Percentiles rank a stretch among this genome's conserved stretches.
These are phyloP conservation scores for Guaruba guarouba DNA, from an alignment of 2,113 vertebrate species.

Conservation along the genomic window DNA sequence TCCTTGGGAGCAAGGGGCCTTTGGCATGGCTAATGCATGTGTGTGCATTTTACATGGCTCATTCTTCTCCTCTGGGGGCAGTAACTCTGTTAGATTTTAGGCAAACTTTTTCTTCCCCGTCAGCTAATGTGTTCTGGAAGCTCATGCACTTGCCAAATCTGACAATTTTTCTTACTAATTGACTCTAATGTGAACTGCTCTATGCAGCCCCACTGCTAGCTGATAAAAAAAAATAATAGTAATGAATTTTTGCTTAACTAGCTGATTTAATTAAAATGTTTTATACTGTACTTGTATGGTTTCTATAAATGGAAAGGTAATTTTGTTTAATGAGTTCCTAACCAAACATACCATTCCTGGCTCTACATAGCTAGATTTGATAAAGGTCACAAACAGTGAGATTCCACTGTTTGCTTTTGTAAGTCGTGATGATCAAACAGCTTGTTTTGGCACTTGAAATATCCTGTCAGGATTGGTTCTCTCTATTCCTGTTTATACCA, in stretches of 20 bases:
- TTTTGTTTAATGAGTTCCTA: constrained; percentile 65
- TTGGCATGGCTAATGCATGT: not conserved
- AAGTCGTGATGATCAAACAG: constrained; percentile 58
- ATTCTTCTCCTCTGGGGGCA: constrained; percentile 11
- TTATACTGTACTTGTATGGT: constrained; percentile 60
- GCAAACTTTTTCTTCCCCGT: constrained; percentile 12
- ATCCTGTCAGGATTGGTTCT: constrained; percentile 29
- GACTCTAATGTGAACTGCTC: constrained; percentile 39
- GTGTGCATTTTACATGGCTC: not conserved
- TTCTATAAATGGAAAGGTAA: constrained; percentile 64
- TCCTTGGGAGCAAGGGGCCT: not conserved
- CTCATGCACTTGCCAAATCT: constrained; percentile 15
- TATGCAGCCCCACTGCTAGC: constrained; percentile 30
- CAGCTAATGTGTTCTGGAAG: constrained; percentile 14
- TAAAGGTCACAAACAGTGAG: constrained; percentile 60
- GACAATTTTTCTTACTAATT: constrained; percentile 68
- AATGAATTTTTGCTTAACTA: constrained; percentile 64
- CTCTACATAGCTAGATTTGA: constrained; percentile 50
- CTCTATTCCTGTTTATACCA: constrained; percentile 24
- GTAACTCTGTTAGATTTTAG: not conserved
- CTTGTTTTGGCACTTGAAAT: constrained; percentile 64
- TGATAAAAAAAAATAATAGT: constrained; percentile 4
- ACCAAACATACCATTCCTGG: constrained; percentile 57
- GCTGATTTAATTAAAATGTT: constrained; percentile 72
- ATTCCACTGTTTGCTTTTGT: constrained; percentile 56